These are phyloP conservation scores for Oscheius sp. DNA, from an alignment of 2,888 invertebrate species.

Conservation along the genomic window DNA sequence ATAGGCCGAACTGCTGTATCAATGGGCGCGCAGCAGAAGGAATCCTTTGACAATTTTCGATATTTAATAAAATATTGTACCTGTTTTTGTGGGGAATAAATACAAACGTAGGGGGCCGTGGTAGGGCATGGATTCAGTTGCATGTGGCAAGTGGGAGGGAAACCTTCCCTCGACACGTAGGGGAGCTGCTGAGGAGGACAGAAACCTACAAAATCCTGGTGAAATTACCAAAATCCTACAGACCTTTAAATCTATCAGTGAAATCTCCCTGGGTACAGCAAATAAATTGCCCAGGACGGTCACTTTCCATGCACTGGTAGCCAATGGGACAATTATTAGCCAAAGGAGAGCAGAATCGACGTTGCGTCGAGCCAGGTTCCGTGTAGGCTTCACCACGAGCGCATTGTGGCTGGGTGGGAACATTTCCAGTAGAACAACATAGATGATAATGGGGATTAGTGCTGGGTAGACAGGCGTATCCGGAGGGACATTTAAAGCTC, in stretches of 20 bases:
- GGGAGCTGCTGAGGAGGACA: conserved; percentile 72
- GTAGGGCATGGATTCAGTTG: conserved; percentile 70
- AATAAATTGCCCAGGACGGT: conserved; percentile 58
- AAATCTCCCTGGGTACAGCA: conserved; percentile 66
- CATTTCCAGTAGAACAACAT: conserved; percentile 63
- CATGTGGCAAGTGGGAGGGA: conserved; percentile 72
- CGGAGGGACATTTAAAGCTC: conserved; percentile 61
- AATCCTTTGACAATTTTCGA: conserved; percentile 52
- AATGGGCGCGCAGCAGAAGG: conserved; percentile 71
- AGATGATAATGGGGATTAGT: conserved; percentile 66
- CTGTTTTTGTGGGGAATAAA: conserved; percentile 71
- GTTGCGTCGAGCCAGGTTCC: conserved; percentile 55
- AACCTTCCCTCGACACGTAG: conserved; percentile 60
- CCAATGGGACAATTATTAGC: conserved; percentile 59
- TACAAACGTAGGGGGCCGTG: conserved; percentile 70
- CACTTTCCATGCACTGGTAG: conserved; percentile 63
- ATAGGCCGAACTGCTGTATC: conserved; percentile 64
- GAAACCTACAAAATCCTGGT: conserved; percentile 53
- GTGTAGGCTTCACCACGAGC: conserved; percentile 68
- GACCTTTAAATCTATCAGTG: conserved; percentile 56
- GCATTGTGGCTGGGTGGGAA: conserved; percentile 61
- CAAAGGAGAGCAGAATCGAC: conserved; percentile 61
- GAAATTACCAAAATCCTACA: not conserved
- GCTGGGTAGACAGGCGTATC: conserved; percentile 65
- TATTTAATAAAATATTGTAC: conserved; percentile 22